Conservation (phyloP, 2,113 vertebrate genomes). For the Hippopotamus amphibius region DNA sequence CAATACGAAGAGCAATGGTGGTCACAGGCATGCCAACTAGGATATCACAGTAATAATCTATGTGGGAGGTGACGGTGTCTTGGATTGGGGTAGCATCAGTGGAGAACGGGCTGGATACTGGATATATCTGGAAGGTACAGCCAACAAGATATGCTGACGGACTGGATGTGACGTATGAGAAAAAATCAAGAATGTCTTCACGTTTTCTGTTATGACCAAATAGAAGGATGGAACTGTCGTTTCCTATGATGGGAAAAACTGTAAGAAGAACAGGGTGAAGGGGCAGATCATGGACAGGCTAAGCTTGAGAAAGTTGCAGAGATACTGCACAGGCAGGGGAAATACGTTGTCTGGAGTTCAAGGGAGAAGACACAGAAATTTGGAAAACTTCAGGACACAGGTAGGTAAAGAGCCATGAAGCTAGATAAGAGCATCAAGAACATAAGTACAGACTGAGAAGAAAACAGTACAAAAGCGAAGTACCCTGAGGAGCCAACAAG, state of each 20-base stretch:
- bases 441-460: background rate
- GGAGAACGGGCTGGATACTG: background rate
- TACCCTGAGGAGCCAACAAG: background rate
- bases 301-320: background rate
- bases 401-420: background rate
- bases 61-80: background rate
- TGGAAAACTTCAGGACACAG: background rate
- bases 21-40: background rate
- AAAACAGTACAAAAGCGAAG: background rate
- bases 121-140: background rate
- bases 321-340: background rate
- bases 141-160: background rate
- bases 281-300: background rate
- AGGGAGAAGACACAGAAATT: background rate
- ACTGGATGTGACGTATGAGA: background rate
- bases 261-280: background rate
- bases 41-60: background rate
- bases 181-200: slow-evolving; percentile 12
- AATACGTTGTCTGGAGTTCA: background rate
- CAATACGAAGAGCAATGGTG: background rate
- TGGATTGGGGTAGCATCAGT: background rate
- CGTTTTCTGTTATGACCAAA: background rate
- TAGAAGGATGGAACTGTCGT: background rate
- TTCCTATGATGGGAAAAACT: background rate
- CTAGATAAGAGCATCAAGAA: background rate